Percentiles rank a stretch among this genome's conserved stretches.
Evolutionary conservation across 2,113 vertebrate genomes (phyloP).

Genomic region (Petrocephalus zakoni): DNA sequence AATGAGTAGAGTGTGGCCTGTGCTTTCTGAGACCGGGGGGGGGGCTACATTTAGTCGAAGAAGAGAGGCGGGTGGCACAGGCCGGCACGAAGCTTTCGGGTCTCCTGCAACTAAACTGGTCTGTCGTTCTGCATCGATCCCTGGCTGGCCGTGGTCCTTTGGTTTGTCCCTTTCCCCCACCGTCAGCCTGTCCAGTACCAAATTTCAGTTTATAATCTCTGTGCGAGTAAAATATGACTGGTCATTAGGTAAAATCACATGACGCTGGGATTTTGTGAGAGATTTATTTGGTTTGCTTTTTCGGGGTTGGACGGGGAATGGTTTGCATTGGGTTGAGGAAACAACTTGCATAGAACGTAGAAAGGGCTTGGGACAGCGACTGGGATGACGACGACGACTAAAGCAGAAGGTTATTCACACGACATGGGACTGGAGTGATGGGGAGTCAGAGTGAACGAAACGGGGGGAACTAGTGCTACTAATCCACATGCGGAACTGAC

Average conservation of each 20-base stretch:
- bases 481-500: neutral
- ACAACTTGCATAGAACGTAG: neutral
- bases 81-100: neutral
- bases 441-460: neutral
- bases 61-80: neutral
- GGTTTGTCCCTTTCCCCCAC: neutral
- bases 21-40: neutral
- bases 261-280: neutral
- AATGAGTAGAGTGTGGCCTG: neutral
- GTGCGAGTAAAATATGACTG: neutral
- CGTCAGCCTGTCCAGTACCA: neutral
- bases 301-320: neutral
- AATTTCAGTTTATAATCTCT: neutral
- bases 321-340: neutral
- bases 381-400: neutral
- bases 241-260: neutral
- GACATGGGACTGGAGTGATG: neutral
- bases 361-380: too few species aligned
- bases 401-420: neutral
- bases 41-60: neutral
- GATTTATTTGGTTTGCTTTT: neutral
- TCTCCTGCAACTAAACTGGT: neutral
- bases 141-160: neutral
- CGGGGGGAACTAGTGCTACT: neutral
- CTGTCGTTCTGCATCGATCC: neutral